Evolutionary conservation across 2,113 vertebrate genomes (phyloP).

Genomic region (Gymnorhina tibicen): DNA sequence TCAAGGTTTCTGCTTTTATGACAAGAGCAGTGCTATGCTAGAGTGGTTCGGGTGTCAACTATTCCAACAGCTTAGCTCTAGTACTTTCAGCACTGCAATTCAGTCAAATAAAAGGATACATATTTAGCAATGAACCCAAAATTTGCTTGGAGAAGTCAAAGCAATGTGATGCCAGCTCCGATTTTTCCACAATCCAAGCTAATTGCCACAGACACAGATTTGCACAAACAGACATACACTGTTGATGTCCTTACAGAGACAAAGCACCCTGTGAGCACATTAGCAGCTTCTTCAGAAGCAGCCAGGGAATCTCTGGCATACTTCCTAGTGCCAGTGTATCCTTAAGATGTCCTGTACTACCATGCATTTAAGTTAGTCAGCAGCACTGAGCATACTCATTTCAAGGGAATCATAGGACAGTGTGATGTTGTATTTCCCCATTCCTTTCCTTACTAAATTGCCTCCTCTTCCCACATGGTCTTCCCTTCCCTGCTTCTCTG

Average conservation of each 20-base stretch:
- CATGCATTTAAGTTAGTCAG: background rate
- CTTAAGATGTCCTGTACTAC: background rate
- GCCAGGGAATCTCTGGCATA: background rate
- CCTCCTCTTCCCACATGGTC: too few species aligned
- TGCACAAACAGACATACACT: background rate
- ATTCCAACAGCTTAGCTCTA: background rate
- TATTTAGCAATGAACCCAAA: background rate
- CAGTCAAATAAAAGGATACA: background rate
- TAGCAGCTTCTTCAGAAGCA: background rate
- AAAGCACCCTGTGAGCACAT: background rate
- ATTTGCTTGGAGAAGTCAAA: background rate
- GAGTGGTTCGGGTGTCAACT: background rate
- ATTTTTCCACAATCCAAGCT: background rate
- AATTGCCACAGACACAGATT: background rate
- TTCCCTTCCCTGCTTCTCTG: too few species aligned
- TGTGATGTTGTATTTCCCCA: too few species aligned
- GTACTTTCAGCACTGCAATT: background rate
- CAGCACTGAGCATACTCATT: background rate
- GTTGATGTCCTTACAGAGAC: background rate
- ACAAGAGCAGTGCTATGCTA: background rate
- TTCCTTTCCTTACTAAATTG: too few species aligned
- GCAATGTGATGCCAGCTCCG: background rate
- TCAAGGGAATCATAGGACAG: background rate
- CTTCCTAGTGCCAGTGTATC: background rate
- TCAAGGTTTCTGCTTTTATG: background rate